Evolutionary conservation across 2,888 invertebrate genomes (phyloP), one percentile per base, ranked within the genome.

Genomic region (Dugesia japonica): DNA sequence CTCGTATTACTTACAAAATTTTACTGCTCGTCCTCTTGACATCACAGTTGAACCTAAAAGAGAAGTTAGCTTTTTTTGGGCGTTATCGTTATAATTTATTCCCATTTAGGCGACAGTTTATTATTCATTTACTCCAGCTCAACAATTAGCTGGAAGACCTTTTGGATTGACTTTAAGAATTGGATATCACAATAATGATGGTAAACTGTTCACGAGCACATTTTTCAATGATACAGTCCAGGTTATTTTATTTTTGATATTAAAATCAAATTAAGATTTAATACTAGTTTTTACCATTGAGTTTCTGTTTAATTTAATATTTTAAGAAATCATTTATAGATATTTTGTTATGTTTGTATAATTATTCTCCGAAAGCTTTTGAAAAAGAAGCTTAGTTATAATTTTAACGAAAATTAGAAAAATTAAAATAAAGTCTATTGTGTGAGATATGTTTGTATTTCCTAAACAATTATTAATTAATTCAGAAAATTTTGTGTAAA

Each of bases 151-250:
- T 81, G 92, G 94, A 56, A 89, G 98, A 81, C 95, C 97, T 0
- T 94, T 98, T 82, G 97, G 97, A 31, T 88, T 98, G 71, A 92
- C 92, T 82, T 89, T 98, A 80, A 92, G 92, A 81, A 87, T 97
- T 72, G 90, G 90, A 82, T 95, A 95, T 86, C 90, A 90, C 82
- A 93, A 94, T 84, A 85, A 87, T 88, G 88, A 88, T 79, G 90
- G 89, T 26, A 87, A 87, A 79, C 83, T 86, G 78, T 89, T 87
- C 85, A 88, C 90, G 84, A 93, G 93, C 85, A 92, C 95, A 71
- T 92, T 98, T 0, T 98, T 92, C 88, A 98, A 98, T 85, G 94
- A 97, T 86, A 99, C 98, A 0, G 88, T 98, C 31, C 91, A 91
- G 85, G 91, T 98, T 77, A 20, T n/a, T 56, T 56, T 4, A 56